phyloP scores from a whole-genome alignment of 2,888 invertebrate genomes.

The Eulithis testata region DNA sequence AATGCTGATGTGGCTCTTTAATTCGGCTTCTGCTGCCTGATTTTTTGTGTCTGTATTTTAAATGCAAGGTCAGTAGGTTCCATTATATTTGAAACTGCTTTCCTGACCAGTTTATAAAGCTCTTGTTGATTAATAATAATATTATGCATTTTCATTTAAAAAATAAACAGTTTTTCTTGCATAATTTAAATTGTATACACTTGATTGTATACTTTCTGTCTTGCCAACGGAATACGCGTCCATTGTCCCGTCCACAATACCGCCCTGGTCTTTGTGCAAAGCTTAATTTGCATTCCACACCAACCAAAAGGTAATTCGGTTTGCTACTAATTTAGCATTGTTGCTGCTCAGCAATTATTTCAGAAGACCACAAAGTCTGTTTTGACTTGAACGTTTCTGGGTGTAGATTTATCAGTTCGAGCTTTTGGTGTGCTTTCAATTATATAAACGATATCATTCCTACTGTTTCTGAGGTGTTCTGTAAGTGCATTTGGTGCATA shows the following conservation, averaged over 20 bases:
- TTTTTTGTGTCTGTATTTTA: background rate
- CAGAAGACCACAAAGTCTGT: conserved; percentile 13
- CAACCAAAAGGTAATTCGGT: conserved; percentile 41
- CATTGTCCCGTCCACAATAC: conserved; percentile 37
- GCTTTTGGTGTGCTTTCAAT: background rate
- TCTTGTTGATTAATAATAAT: background rate
- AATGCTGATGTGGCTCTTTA: background rate
- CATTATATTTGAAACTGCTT: background rate
- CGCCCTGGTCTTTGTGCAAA: conserved; percentile 35
- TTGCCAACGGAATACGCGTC: conserved; percentile 21
- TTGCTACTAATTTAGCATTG: conserved; percentile 33
- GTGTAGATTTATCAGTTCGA: background rate
- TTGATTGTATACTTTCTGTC: conserved; percentile 19
- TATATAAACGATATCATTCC: background rate
- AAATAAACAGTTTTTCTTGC: conserved; percentile 19
- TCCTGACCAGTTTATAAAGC: background rate
- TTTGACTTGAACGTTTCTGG: background rate
- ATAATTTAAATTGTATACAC: conserved; percentile 20
- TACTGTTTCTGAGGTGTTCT: too few species aligned
- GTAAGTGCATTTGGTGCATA: too few species aligned
- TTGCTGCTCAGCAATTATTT: conserved; percentile 29
- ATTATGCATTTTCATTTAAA: conserved; percentile 5
- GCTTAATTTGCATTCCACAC: conserved; percentile 36
- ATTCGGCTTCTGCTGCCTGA: background rate
- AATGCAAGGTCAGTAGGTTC: background rate